Evolutionary conservation across 2,888 invertebrate species (phyloP).

Genomic region (Hypena proboscidalis): DNA sequence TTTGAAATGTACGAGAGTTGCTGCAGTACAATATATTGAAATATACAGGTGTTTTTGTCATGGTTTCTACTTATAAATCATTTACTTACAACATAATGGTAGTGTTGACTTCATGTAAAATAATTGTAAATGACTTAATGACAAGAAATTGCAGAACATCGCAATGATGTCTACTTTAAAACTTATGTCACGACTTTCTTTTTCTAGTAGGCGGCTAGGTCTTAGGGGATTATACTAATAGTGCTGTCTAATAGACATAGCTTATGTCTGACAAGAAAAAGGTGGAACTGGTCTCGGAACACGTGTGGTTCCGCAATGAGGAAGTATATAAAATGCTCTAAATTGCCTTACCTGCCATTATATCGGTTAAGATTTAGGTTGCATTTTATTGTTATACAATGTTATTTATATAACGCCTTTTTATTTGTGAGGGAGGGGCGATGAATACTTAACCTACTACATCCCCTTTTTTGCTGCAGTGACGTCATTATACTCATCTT

Average conservation of each 20-base stretch:
- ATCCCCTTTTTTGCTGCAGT: too few species aligned
- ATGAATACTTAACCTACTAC: too few species aligned
- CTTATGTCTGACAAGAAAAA: constrained; percentile 8
- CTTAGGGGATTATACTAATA: constrained; percentile 5
- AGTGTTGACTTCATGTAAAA: not conserved
- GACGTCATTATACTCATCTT: too few species aligned
- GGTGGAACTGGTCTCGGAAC: constrained; percentile 21
- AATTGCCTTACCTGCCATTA: constrained; percentile 15
- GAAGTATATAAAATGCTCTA: constrained; percentile 19
- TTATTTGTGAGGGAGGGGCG: too few species aligned
- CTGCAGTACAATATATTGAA: too few species aligned
- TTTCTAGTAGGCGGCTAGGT: constrained; percentile 12
- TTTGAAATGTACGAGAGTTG: too few species aligned
- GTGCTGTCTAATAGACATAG: constrained; percentile 1
- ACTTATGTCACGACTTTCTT: constrained; percentile 37
- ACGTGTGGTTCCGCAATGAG: constrained; percentile 21
- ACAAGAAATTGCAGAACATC: constrained; percentile 11
- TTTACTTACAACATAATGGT: not conserved
- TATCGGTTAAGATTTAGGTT: not conserved
- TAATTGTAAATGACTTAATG: constrained; percentile 7
- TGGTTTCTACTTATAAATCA: not conserved
- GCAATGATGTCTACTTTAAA: constrained; percentile 14
- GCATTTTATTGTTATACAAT: too few species aligned
- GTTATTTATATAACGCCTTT: too few species aligned
- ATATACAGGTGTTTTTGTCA: not conserved